Base-by-base conservation (phyloP, 2,888 invertebrate species). In the Netelia inedita region DNA sequence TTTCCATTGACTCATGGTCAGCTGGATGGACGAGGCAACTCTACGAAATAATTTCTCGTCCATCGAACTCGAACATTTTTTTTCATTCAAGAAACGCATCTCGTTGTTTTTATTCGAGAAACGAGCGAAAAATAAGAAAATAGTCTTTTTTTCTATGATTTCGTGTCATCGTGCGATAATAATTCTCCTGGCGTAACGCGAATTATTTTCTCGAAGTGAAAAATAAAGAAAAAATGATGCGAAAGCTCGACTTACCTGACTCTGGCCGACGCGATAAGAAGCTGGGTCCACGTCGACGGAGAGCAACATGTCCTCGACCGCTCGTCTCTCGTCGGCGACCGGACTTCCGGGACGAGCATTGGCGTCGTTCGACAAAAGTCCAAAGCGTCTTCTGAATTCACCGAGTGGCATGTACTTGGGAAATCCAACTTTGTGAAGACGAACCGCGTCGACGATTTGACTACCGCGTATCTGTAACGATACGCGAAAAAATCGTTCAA, bases 391-490 rank as follows among this genome's bases (percentile, higher is more conserved):
- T 79, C 97, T 95, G 92, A 99, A 99, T 93, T 99, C 99, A 14
- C 96, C 95, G 82, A 98, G 95, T 82, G 97, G 97, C 95, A 99
- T 96, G 91, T 97, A 97, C 92, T 98, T 98, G 0, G 99, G 99
- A 94, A 97, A 99, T 28, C 99, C 99, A 94, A 98, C 97, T 91
- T 98, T 98, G 95, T 98, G 97, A 83, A 99, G 94, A 23, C 99
- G 95, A 0, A 98, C 96, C 0, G 98, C 97, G 89, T 98, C 98
- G 87, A 99, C 94, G 74, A 98, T 95, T 95, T 98, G 98, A 88
- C 97, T 96, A 35, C 98, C 98, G 88, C 98, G 96, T 91, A 99
- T 95, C 97, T 98, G 92, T 19, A 23, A 21, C 21, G 35, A 63
- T 8, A 46, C 28, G 2, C n/a, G n/a, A n/a, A 59, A 41, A 66